Conservation (phyloP, 92 coral and sea anemone genomes). For the Parazoanthus atlanticus region DNA sequence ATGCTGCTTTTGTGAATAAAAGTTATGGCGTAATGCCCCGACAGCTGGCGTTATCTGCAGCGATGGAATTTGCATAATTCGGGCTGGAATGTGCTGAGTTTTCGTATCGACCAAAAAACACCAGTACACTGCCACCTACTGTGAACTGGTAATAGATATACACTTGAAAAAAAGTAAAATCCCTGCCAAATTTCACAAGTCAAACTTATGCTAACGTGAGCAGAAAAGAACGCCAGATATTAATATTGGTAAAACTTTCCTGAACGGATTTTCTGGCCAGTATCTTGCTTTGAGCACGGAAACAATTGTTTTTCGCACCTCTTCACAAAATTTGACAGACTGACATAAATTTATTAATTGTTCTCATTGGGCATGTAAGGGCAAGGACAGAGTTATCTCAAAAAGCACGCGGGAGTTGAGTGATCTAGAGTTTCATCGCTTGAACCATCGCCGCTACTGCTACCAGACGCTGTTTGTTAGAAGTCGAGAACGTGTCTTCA, state of each 20-base stretch:
- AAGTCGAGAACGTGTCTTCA: neutral
- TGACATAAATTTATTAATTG: constrained; percentile 58
- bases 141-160: constrained; percentile 1
- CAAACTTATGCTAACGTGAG: neutral
- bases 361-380: constrained; percentile 60
- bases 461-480: neutral
- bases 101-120: neutral
- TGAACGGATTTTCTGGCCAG: constrained; percentile 10
- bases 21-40: constrained; percentile 11
- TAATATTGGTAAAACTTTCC: neutral
- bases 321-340: constrained; percentile 52
- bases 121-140: neutral
- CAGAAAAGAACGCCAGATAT: neutral
- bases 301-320: constrained; percentile 41
- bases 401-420: constrained; percentile 40
- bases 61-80: constrained; percentile 36
- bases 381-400: constrained; percentile 48
- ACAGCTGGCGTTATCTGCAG: constrained; percentile 36
- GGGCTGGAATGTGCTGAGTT: neutral
- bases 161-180: constrained; percentile 20
- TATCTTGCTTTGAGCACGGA: constrained; percentile 18
- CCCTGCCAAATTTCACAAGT: constrained; percentile 37
- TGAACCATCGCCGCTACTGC: neutral
- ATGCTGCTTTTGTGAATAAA: constrained; percentile 17
- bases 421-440: constrained; percentile 37